phyloP scores from a whole-genome alignment of 1,140 invertebrate species.

The Drosophila nigrodunni region DNA sequence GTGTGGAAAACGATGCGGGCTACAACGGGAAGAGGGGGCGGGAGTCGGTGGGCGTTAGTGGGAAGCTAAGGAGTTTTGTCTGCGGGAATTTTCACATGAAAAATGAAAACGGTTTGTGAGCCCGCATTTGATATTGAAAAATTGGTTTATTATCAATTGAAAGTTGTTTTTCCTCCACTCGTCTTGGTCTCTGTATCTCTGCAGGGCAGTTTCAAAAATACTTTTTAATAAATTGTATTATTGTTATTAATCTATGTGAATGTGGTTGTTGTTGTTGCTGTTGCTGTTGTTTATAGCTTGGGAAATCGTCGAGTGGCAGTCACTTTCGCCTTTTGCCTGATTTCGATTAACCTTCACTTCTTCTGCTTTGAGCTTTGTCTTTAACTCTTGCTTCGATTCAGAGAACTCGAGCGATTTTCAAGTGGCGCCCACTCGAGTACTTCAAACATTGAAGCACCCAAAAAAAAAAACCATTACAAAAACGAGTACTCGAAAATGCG shows the following conservation, averaged over 20 bases:
- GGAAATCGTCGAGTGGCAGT: slow-evolving; percentile 57
- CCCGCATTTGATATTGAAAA: slow-evolving; percentile 57
- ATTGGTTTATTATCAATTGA: slow-evolving; percentile 72
- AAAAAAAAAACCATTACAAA: slow-evolving; percentile 4
- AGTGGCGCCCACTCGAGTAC: slow-evolving; percentile 65
- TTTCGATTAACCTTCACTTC: slow-evolving; percentile 74
- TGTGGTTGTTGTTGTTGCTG: slow-evolving; percentile 1
- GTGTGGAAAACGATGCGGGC: slow-evolving; percentile 4
- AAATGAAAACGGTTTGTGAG: slow-evolving; percentile 37
- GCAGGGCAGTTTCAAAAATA: slow-evolving; percentile 54
- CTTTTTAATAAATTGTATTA: slow-evolving; percentile 26
- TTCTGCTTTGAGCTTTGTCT: slow-evolving; percentile 26
- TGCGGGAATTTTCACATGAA: slow-evolving; percentile 67
- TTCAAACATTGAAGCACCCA: slow-evolving; percentile 49
- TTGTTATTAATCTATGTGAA: slow-evolving; percentile 22
- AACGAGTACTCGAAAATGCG: slow-evolving; percentile 24
- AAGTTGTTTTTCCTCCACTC: slow-evolving; percentile 21
- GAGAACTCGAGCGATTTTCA: slow-evolving; percentile 42
- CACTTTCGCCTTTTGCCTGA: slow-evolving; percentile 66
- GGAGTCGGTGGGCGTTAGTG: slow-evolving; percentile 1
- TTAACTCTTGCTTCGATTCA: slow-evolving; percentile 14
- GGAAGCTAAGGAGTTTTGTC: not conserved
- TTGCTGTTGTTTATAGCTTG: slow-evolving; percentile 35
- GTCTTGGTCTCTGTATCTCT: slow-evolving; percentile 19
- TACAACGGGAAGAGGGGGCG: too few relatives aligned